phyloP scores from a whole-genome alignment of 2,888 invertebrate genomes.

The Trilocha varians region DNA sequence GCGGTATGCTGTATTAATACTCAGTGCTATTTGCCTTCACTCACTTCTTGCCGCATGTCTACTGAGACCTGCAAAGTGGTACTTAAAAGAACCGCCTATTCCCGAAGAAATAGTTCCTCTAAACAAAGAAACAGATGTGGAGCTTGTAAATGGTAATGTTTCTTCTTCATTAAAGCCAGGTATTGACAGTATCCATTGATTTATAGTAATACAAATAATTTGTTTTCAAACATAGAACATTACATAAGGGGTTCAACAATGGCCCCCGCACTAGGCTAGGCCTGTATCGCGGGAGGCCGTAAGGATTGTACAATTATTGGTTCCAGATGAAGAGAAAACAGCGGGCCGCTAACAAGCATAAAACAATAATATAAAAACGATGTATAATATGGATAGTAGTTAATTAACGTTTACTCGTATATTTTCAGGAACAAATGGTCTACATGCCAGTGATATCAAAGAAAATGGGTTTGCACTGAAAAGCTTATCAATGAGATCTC shows the following conservation, averaged over 20 bases:
- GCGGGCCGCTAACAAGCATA: too few species aligned
- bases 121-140: slow-evolving; percentile 35
- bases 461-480: slow-evolving; percentile 36
- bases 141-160: slow-evolving; percentile 42
- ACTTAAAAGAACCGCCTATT: slow-evolving; percentile 54
- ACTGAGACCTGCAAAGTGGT: slow-evolving; percentile 80
- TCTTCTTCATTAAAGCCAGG: slow-evolving; percentile 39
- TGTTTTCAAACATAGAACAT: too few species aligned
- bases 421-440: neutral
- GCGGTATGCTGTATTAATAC: slow-evolving; percentile 75
- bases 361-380: too few species aligned
- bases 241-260: too few species aligned
- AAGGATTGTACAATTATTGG: too few species aligned
- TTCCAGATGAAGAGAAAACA: too few species aligned
- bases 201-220: too few species aligned
- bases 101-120: slow-evolving; percentile 47
- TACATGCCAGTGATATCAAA: slow-evolving; percentile 6
- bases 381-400: too few species aligned
- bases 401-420: too few species aligned
- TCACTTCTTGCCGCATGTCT: slow-evolving; percentile 73
- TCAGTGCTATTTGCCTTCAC: slow-evolving; percentile 76
- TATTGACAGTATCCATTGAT: too few species aligned
- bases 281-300: too few species aligned
- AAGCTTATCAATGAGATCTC: slow-evolving; percentile 54
- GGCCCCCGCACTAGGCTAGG: too few species aligned